Evolutionary conservation across 2,797 vertebrate genomes (phyloP), one percentile per base, ranked within the genome.

Genomic region (Gymnoscopelus microlampas): DNA sequence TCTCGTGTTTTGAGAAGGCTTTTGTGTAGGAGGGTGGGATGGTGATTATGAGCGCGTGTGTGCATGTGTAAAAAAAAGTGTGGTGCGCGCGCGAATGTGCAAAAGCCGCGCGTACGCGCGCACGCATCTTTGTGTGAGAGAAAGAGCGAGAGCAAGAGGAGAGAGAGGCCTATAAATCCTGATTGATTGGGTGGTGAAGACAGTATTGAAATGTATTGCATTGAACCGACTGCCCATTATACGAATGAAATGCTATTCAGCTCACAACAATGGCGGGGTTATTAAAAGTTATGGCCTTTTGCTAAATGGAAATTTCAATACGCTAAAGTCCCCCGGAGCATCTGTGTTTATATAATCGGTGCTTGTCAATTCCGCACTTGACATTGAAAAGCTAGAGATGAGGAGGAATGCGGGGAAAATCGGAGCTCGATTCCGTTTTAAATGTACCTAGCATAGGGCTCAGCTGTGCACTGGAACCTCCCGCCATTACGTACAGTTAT

Each of bases 391-490:
- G 10, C 26, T 29, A 69, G 60, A 44, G 56, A 66, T n/a, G 58
- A 50, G 59, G 58, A 50, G 59, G 57, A 75, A 19, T 4, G 54
- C 71, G 3, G n/a, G 24, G 54, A 67, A 57, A 14, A 4, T 50
- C 1, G 48, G 48, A 50, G 48, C 48, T 50, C 10, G 51, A 8
- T 63, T 74, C 62, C 26, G 14, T 23, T 10, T n/a, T 29, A 26
- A 26, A 58, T 59, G 54, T 55, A 39, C 5, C 57, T 9, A 49
- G 19, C 68, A 64, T 56, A 63, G 66, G 64, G 55, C 71, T 81
- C 64, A 66, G 66, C 78, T 75, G 55, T 63, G 73, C 77, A 76
- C 50, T 48, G 73, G 77, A 74, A 84, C 69, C 79, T 80, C 85
- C 70, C 73, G 79, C 66, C 61, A 26, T 60, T 10, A 10, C 39